These are phyloP conservation scores for Machaerirhynchus nigripectus DNA, from an alignment of 2,113 vertebrate genomes.

Conservation along the genomic window DNA sequence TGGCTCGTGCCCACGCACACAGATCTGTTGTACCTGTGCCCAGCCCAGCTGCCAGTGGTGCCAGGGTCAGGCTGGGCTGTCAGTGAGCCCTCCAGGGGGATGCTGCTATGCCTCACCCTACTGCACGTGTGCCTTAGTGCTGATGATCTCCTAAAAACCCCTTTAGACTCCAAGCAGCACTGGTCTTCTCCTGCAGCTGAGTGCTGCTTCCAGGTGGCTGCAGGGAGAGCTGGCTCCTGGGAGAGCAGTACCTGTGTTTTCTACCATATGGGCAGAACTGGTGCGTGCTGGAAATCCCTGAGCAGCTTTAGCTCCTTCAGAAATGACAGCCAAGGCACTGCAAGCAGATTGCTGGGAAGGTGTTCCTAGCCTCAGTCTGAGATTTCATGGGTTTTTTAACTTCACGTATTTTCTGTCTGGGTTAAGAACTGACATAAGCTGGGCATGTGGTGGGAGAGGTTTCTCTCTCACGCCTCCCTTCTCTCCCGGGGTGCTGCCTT, in stretches of 20 bases:
- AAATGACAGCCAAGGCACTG: background rate
- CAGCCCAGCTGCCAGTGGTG: background rate
- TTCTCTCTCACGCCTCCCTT: background rate
- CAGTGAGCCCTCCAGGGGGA: background rate
- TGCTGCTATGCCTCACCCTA: background rate
- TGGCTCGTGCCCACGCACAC: background rate
- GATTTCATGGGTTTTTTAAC: background rate
- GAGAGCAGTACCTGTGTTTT: background rate
- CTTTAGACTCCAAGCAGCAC: background rate
- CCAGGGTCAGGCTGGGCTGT: background rate
- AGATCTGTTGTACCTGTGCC: background rate
- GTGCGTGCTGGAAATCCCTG: background rate
- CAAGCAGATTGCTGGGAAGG: background rate
- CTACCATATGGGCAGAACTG: background rate
- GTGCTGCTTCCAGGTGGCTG: background rate
- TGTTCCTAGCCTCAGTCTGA: background rate
- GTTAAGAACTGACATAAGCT: constrained; percentile 3
- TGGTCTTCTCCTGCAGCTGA: background rate
- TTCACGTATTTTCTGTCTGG: background rate
- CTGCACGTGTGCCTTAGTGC: background rate
- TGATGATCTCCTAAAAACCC: background rate
- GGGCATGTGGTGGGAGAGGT: background rate
- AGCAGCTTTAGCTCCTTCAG: background rate
- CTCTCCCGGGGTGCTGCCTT: background rate
- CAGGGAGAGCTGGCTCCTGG: background rate